These are phyloP conservation scores for Chironomus riparius DNA, from an alignment of 2,888 invertebrate genomes.

Conservation along the genomic window DNA sequence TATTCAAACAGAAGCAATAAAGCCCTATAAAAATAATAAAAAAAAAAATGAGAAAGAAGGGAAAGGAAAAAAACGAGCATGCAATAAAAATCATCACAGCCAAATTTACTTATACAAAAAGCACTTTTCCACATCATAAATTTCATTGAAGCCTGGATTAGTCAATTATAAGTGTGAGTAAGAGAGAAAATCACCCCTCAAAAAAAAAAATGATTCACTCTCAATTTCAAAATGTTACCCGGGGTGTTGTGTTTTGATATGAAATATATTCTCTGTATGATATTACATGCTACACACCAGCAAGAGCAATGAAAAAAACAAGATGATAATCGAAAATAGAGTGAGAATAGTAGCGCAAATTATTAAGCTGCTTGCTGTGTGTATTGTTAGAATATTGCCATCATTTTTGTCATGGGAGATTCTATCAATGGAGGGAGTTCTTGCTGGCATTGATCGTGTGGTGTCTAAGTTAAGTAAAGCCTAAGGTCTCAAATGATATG, in stretches of 20 bases:
- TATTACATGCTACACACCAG: not conserved
- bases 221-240: not conserved
- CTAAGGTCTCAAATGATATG: no score
- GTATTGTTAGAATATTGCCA: not conserved
- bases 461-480: no score
- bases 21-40: not conserved
- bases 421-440: no score
- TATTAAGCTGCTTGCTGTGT: not conserved
- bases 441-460: no score
- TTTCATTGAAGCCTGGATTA: conserved; percentile 26
- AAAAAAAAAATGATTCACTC: no score
- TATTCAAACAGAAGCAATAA: not conserved
- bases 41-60: not conserved
- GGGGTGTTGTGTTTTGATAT: not conserved
- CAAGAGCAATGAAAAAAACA: not conserved
- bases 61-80: not conserved
- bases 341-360: not conserved
- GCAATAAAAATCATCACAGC: conserved; percentile 21
- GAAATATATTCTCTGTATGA: no score
- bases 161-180: conserved; percentile 21
- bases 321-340: not conserved
- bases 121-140: conserved; percentile 25
- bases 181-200: no score
- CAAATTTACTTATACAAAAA: conserved; percentile 14
- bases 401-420: not conserved